Conservation (phyloP, 2,113 vertebrate species). For the Spheniscus mendiculus region DNA sequence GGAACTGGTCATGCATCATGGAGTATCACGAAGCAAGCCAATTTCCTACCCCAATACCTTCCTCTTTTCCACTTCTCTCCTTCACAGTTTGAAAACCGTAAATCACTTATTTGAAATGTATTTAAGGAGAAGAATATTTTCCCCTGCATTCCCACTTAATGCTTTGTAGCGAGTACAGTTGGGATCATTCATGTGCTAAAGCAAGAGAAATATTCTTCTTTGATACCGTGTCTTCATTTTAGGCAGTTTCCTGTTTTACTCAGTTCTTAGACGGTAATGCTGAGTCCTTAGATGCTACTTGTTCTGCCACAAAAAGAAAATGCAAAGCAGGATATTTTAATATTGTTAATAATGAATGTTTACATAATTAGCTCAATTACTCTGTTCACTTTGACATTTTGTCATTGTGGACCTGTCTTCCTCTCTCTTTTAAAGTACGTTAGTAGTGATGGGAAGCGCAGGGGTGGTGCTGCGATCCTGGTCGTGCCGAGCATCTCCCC, state of each 20-base stretch:
- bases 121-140: constrained; percentile 51
- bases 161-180: constrained; percentile 11
- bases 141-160: constrained; percentile 6
- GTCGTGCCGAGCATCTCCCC: not conserved
- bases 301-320: constrained; percentile 48
- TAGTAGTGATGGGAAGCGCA: constrained; percentile 59
- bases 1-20: not conserved
- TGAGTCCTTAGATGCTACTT: constrained; percentile 13
- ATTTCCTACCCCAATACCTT: constrained; percentile 46
- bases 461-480: constrained; percentile 48
- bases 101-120: constrained; percentile 34
- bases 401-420: constrained; percentile 61
- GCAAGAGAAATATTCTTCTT: constrained; percentile 29
- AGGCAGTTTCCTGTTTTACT: constrained; percentile 2
- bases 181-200: constrained; percentile 43
- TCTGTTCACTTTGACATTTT: constrained; percentile 70
- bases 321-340: constrained; percentile 51
- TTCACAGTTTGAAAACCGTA: constrained; percentile 42
- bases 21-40: not conserved
- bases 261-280: not conserved
- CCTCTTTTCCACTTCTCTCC: constrained; percentile 37
- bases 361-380: constrained; percentile 54
- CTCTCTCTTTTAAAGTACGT: constrained; percentile 46
- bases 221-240: constrained; percentile 25
- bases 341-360: constrained; percentile 49